Percentiles rank a stretch among this genome's conserved stretches.
Evolutionary conservation across 2,888 invertebrate species (phyloP).

Genomic region (Pelosia muscerda): DNA sequence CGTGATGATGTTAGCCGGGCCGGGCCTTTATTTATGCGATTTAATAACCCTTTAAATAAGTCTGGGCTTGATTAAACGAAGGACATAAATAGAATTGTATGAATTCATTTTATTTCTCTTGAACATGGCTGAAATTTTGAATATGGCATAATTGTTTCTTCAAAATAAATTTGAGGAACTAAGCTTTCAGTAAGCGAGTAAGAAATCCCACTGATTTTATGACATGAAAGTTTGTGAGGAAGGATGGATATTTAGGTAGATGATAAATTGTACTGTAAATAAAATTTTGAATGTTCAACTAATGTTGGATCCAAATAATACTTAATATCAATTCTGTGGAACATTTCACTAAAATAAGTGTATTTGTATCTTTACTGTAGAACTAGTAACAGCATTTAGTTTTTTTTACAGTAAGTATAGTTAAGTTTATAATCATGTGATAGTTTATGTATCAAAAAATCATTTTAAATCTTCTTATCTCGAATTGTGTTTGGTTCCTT

Average conservation of each 20-base stretch:
- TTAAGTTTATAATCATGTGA: no score
- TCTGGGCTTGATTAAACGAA: constrained; percentile 39
- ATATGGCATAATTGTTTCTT: constrained; percentile 9
- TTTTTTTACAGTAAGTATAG: no score
- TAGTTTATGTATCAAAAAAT: no score
- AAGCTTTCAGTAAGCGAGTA: not conserved
- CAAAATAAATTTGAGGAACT: constrained; percentile 13
- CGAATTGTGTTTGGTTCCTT: no score
- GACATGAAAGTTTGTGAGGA: not conserved
- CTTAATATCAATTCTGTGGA: not conserved
- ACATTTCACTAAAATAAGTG: no score
- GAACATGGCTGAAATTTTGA: constrained; percentile 8
- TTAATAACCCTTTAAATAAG: constrained; percentile 35
- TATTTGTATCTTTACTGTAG: no score
- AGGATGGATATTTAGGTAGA: not conserved
- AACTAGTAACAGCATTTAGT: no score
- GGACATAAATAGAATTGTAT: constrained; percentile 37
- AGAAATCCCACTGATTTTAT: constrained; percentile 13
- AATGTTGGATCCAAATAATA: not conserved
- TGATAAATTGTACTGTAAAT: not conserved
- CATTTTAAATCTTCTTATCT: no score
- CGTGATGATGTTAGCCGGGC: constrained; percentile 27
- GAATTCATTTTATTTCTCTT: constrained; percentile 12
- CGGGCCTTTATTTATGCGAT: constrained; percentile 31
- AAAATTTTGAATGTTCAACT: no score